Conservation (phyloP, 2,113 vertebrate species). For the Athene noctua region DNA sequence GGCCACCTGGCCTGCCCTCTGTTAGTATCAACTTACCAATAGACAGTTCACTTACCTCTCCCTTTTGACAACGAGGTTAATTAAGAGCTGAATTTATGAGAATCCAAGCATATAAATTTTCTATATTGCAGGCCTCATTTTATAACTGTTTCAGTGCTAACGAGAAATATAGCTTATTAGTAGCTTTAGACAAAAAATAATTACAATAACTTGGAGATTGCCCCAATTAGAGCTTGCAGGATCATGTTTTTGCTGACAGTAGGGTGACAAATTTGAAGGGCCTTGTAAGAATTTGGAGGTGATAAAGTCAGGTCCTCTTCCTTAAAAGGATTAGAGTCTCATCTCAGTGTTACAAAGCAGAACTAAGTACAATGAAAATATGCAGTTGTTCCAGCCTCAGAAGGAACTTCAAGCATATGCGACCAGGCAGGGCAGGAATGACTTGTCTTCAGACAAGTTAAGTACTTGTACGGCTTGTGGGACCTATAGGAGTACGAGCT, state of each 20-base stretch:
- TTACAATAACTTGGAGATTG: not conserved
- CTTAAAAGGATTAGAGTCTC: not conserved
- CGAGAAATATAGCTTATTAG: not conserved
- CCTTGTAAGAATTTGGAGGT: not conserved
- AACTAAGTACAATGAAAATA: not conserved
- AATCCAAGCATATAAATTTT: not conserved
- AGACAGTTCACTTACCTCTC: not conserved
- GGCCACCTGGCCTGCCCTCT: not conserved
- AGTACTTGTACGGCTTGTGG: not conserved
- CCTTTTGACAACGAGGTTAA: not conserved
- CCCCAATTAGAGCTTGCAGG: not conserved
- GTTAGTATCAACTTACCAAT: not conserved
- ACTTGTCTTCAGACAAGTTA: not conserved
- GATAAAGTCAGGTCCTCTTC: not conserved
- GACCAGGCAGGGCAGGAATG: not conserved
- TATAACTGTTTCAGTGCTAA: accelerated
- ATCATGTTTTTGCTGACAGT: not conserved
- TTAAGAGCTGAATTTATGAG: not conserved
- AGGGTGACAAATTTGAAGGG: not conserved
- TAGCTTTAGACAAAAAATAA: not conserved
- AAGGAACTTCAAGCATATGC: not conserved
- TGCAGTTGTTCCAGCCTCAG: not conserved
- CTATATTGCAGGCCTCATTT: not conserved
- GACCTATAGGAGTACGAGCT: not conserved
- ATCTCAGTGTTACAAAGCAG: not conserved